Base-by-base conservation (phyloP, 1,140 invertebrate species). In the Formica exsecta region DNA sequence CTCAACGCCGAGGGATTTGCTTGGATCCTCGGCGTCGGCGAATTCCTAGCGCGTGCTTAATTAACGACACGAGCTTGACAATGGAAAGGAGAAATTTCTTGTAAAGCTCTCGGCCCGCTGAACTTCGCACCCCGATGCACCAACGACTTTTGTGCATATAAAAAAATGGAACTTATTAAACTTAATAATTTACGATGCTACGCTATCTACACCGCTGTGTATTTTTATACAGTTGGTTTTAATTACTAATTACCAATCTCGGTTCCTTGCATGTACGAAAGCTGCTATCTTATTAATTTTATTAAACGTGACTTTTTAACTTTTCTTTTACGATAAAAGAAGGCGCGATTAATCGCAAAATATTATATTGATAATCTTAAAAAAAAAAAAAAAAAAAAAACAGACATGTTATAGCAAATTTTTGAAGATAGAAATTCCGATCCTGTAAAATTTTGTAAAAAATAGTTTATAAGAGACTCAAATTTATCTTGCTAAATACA, bases 1-100 rank as follows among this genome's bases (percentile, higher is more conserved):
- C 68, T 83, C 68, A 83, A 70, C 79, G 68, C 25, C 79, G 29
- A 83, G 79, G 79, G 79, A 83, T 83, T 83, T 74, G 54, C 68
- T 38, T 32, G 68, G 68, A 61, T 74, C 25, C 68, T 44, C 54
- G 76, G 41, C n/a, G 65, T 71, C 79, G 79, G 68, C 79, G 79
- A 74, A 83, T 83, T 74, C 68, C 79, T 61, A 74, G 79, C 79
- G 79, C 79, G 68, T 83, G 79, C 79, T 83, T 83, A 83, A 83
- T 83, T 83, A 83, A 83, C 68, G 79, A 83, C 79, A 83, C 79
- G 59, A 48, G 68, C 79, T 74, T 73, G 79, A 83, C 79, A 83
- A 83, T 83, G 79, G 79, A 74, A 74, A 83, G 79, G 79, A 83
- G 79, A 83, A 74, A 83, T 83, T 83, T 83, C 79, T 83, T 61